Base-by-base conservation (phyloP, 1,140 invertebrate genomes). In the Drosophila bifasciata region DNA sequence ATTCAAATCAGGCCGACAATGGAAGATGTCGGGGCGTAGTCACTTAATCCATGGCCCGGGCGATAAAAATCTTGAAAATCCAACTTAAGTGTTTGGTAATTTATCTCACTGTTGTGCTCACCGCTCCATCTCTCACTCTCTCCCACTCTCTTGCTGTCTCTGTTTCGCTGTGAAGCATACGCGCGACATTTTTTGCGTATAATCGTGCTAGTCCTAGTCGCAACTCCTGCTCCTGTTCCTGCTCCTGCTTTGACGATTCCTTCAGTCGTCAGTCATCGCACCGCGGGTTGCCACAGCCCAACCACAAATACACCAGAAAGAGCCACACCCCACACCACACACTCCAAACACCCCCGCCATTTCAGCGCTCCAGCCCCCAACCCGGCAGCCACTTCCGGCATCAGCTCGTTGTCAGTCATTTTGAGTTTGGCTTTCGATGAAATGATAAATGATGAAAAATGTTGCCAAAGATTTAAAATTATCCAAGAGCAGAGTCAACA, bases 391-490 rank as follows among this genome's bases (percentile, higher is more conserved):
- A 46, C 49, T 45, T 55, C 46, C 58, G 59, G 71, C 74, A 83
- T 74, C 89, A 89, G 80, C 89, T 89, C 76, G 72, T 84, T 90
- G 89, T 90, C 89, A 90, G 89, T 90, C 89, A 90, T 83, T 86
- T 89, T 83, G 70, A 64, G 62, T 88, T 83, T 88, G 78, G 69
- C 76, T 88, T 75, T 61, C 89, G 89, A 90, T 90, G 84, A 89
- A 83, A 90, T 90, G 89, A 90, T 90, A 90, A 90, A 90, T 90
- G 89, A 90, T 90, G 89, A 86, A 89, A 89, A 85, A 90, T 88
- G 78, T 90, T 90, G 83, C 67, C 72, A 76, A 81, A 89, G 77
- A 89, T 89, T 85, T 79, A 89, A 89, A 85, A 85, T 89, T 70
- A 85, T 86, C 83, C 83, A 63, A 76, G 77, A 76, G 81, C 79